These are phyloP conservation scores for Chinchilla lanigera DNA, from an alignment of 2,113 vertebrate species.

Conservation along the genomic window DNA sequence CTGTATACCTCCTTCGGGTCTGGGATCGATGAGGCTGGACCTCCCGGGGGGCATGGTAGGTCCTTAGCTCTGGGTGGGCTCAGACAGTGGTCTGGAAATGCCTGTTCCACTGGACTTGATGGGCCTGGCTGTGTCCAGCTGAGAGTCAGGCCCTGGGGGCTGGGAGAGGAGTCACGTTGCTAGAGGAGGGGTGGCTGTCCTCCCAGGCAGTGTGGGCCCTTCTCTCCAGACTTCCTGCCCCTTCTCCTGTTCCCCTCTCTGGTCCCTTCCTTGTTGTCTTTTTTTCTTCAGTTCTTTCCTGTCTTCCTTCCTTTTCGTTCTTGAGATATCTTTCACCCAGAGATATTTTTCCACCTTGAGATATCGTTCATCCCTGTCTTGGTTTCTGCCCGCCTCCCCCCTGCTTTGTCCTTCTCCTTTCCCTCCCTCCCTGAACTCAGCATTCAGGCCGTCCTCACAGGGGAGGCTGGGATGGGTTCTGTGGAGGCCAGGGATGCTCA, in stretches of 20 bases:
- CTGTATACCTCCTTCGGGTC: background rate
- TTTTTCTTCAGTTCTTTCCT: background rate
- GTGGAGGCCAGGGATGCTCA: background rate
- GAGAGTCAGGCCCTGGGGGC: background rate
- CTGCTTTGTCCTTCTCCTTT: background rate
- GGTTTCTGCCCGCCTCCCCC: background rate
- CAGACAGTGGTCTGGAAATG: background rate
- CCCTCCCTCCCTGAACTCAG: fast-evolving
- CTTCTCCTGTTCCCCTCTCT: background rate
- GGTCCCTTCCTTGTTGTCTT: background rate
- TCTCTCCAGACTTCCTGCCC: background rate
- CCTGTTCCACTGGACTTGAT: background rate
- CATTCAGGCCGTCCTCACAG: background rate
- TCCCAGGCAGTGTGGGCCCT: background rate
- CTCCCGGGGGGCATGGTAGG: background rate
- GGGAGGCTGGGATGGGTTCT: background rate
- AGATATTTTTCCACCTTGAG: background rate
- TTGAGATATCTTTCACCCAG: background rate
- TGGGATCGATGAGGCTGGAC: background rate
- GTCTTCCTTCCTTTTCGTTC: too few relatives aligned
- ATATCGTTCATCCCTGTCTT: background rate
- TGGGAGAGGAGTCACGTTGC: background rate
- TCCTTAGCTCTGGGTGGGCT: background rate
- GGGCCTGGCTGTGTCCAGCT: background rate
- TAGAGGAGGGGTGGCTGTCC: background rate